Percentiles rank a stretch among this genome's conserved stretches.
Evolutionary conservation across 2,113 vertebrate genomes (phyloP).

Genomic region (Notechis scutatus): DNA sequence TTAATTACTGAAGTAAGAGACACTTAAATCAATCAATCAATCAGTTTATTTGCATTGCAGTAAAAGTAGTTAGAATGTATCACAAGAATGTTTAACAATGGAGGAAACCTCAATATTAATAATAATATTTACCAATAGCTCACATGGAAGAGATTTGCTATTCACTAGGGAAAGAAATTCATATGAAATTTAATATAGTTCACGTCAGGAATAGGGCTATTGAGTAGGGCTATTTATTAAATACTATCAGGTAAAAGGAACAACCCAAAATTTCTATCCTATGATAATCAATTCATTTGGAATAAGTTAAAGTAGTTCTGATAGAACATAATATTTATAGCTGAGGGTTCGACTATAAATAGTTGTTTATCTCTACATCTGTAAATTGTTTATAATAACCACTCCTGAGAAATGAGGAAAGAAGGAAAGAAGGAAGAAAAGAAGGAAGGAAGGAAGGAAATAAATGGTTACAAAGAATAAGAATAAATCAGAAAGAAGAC

Average conservation of each 20-base stretch:
- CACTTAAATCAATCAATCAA: not conserved
- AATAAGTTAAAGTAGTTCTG: not conserved
- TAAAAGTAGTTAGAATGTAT: slow-evolving; percentile 46
- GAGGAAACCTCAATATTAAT: slow-evolving; percentile 47
- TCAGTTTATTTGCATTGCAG: slow-evolving; percentile 45
- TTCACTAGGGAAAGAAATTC: slow-evolving; percentile 55
- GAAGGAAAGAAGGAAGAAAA: not conserved
- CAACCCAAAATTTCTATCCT: slow-evolving; percentile 5
- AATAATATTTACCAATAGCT: slow-evolving; percentile 64
- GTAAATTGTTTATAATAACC: not conserved
- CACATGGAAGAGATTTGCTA: slow-evolving; percentile 50
- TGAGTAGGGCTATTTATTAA: slow-evolving; percentile 58
- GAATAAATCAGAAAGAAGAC: not conserved
- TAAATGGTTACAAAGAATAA: not conserved
- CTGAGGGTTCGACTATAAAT: not conserved
- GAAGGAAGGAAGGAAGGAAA: not conserved
- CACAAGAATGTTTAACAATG: slow-evolving; percentile 39
- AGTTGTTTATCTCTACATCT: not conserved
- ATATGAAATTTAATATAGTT: slow-evolving; percentile 57
- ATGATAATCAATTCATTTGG: not conserved
- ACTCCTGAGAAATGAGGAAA: not conserved
- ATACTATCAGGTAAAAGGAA: slow-evolving; percentile 4
- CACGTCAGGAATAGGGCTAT: slow-evolving; percentile 42
- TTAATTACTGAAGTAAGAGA: not conserved
- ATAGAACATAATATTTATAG: not conserved